Base-by-base conservation (phyloP, 2,888 invertebrate species). In the Erebia palarica region DNA sequence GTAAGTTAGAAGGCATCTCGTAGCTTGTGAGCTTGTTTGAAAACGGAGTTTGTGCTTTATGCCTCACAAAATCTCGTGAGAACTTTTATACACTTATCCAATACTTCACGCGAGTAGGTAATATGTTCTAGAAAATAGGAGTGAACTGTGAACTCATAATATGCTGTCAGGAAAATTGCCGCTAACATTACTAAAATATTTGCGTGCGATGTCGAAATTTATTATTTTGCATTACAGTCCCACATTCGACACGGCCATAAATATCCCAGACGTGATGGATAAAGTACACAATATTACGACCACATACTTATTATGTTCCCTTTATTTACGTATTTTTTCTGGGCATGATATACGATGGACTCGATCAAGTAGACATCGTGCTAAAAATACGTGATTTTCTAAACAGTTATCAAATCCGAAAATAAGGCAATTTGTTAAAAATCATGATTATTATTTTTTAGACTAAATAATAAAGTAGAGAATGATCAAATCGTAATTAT, bases 201-300 rank as follows among this genome's bases (percentile, higher is more conserved):
- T 47, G 44, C 68, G 61, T 57, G 44, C 21, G 63, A 13, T 21
- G 60, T 47, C 18, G 55, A 44, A 64, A 64, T 69, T 49, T 69
- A 58, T 64, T 21, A 57, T 64, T 69, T 55, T 58, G 27, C 36
- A 53, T 68, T 68, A 68, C 68, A 51, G 53, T 70, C 47, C 59
- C 60, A 68, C 51, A 51, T 73, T 59, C 59, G 68, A 58, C 59
- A 18, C 51, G 60, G 21, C 47, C 51, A 63, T 71, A 71, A 71
- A 73, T 71, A 68, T 66, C 61, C n/a, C 27, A 73, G 64, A 51
- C 65, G 70, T 68, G 73, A 71, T 71, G 71, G 68, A 71, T 51
- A 61, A 70, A 67, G 16, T 65, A 68, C 44, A 65, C 67, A 60
- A 73, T 57, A 55, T 68, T 63, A 65, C 58, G 60, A 60, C 55